Evolutionary conservation across 2,113 vertebrate genomes (phyloP).

Genomic region (Myrmophylax atrothorax): DNA sequence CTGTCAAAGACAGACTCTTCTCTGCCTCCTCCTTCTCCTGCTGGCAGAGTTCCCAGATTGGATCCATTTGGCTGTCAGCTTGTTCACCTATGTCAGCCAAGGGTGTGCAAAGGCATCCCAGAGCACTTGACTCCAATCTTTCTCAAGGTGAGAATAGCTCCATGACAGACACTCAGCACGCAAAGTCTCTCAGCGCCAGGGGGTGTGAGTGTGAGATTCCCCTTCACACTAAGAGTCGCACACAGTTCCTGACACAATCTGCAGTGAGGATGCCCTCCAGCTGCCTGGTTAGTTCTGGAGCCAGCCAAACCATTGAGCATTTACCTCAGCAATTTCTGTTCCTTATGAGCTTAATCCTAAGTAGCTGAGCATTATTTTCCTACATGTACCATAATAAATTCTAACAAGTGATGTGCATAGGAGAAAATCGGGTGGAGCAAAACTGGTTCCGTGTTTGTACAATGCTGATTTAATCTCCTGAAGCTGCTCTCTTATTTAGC

Average conservation of each 20-base stretch:
- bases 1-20: neutral
- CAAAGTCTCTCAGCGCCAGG: neutral
- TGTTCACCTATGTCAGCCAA: neutral
- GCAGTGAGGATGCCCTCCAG: neutral
- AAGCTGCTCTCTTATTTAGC: neutral
- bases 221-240: neutral
- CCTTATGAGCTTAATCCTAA: neutral
- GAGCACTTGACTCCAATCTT: neutral
- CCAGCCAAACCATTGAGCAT: neutral
- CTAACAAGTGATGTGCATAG: neutral
- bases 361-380: neutral
- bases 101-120: neutral
- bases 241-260: neutral
- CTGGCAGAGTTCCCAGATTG: slow-evolving; percentile 18
- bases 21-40: neutral
- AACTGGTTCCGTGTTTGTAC: neutral
- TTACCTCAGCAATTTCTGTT: neutral
- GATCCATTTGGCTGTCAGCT: neutral
- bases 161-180: neutral
- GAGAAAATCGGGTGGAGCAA: neutral
- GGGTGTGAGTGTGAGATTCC: neutral
- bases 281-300: neutral
- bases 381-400: neutral
- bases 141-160: neutral
- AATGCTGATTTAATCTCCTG: neutral